Percentiles rank a stretch among this genome's conserved stretches.
Evolutionary conservation across 2,888 invertebrate genomes (phyloP).

Genomic region (Cantharis nigra): DNA sequence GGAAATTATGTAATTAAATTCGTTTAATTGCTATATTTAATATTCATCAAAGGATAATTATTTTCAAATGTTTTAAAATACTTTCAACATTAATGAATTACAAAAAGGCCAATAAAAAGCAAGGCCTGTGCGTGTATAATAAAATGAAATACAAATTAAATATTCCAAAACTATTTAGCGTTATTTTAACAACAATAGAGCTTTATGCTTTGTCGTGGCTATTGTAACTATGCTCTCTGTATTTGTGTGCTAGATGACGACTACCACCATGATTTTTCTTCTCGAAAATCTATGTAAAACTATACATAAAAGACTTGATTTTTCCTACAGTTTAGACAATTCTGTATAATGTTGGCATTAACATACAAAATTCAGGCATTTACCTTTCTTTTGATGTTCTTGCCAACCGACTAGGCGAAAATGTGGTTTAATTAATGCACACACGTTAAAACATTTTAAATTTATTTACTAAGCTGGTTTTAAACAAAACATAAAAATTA

Average conservation of each 20-base stretch:
- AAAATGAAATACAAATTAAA: neutral
- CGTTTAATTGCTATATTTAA: neutral
- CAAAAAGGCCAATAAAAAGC: too few species aligned
- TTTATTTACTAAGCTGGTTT: constrained; percentile 14
- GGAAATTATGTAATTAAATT: neutral
- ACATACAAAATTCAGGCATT: constrained; percentile 25
- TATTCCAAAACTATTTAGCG: neutral
- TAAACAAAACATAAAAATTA: neutral
- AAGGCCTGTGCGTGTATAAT: neutral
- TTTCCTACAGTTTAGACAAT: neutral
- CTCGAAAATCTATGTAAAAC: neutral
- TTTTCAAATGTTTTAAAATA: neutral
- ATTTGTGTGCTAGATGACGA: too few species aligned
- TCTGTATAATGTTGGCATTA: constrained; percentile 13
- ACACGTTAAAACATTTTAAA: constrained; percentile 25
- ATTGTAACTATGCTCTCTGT: too few species aligned
- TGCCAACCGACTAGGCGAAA: constrained; percentile 29
- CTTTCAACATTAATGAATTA: neutral
- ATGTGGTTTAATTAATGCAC: constrained; percentile 24
- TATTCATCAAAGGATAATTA: neutral
- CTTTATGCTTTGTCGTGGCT: neutral
- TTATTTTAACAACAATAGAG: neutral
- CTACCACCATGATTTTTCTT: neutral
- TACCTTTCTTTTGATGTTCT: constrained; percentile 29
- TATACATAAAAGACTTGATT: neutral